These are phyloP conservation scores for Microtus montanus DNA, from an alignment of 2,113 vertebrate species.

Conservation along the genomic window DNA sequence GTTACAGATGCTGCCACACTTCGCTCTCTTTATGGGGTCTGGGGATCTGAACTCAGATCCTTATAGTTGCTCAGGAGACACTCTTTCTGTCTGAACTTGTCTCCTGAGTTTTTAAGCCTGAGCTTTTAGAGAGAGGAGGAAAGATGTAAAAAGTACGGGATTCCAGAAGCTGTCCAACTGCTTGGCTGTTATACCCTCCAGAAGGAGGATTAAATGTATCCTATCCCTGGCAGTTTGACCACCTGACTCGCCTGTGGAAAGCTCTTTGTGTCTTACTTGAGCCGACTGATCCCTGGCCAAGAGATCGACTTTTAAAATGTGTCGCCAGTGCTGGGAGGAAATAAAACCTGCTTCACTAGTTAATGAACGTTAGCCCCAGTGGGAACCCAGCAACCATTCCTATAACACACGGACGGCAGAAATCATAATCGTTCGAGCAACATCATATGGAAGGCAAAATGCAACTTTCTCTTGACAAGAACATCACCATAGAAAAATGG, in stretches of 20 bases:
- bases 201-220: neutral
- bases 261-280: constrained; percentile 50
- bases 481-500: neutral
- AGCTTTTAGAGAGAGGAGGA: neutral
- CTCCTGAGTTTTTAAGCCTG: neutral
- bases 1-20: neutral
- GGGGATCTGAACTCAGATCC: neutral
- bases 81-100: neutral
- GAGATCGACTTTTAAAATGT: constrained; percentile 67
- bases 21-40: neutral
- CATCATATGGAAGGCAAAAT: constrained; percentile 60
- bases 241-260: constrained; percentile 38
- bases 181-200: neutral
- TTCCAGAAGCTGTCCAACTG: neutral
- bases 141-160: neutral
- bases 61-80: neutral
- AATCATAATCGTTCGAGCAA: constrained; percentile 64
- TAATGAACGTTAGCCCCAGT: constrained; percentile 21
- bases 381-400: constrained; percentile 32
- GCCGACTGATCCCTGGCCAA: constrained; percentile 55
- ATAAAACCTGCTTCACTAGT: constrained; percentile 49
- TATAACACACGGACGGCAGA: constrained; percentile 28
- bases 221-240: neutral
- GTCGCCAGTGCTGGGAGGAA: constrained; percentile 63
- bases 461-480: constrained; percentile 46